A percentile compares a stretch with the other conserved stretches of the same genome.
These are phyloP conservation scores for Parazoanthus darwini DNA, from an alignment of 92 coral and sea anemone genomes.

Conservation along the genomic window DNA sequence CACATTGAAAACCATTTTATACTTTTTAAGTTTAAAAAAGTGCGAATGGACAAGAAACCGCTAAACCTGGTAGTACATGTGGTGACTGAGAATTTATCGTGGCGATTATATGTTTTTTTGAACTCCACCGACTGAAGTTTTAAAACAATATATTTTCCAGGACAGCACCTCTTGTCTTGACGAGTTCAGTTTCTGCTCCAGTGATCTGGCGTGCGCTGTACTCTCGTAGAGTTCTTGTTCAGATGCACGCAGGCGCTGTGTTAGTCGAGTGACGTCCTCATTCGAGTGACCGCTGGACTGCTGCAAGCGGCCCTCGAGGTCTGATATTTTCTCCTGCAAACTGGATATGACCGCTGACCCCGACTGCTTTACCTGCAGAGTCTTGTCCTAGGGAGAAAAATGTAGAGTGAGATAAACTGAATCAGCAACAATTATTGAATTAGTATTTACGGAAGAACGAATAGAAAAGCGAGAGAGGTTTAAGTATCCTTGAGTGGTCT, in stretches of 20 bases:
- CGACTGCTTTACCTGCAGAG: constrained; percentile 53
- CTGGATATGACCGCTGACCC: constrained; percentile 58
- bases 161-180: constrained; percentile 76
- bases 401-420: too few species aligned
- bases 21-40: too few species aligned
- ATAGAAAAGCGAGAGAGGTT: neutral
- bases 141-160: neutral
- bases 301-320: constrained; percentile 63
- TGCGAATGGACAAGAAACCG: too few species aligned
- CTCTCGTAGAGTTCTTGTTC: constrained; percentile 58
- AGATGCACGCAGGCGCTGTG: constrained; percentile 59
- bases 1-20: too few species aligned
- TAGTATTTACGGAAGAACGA: neutral
- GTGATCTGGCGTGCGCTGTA: constrained; percentile 55
- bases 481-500: too few species aligned
- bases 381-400: constrained; percentile 47
- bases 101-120: too few species aligned
- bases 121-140: too few species aligned
- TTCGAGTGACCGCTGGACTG: constrained; percentile 58
- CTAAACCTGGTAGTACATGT: too few species aligned
- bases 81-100: too few species aligned
- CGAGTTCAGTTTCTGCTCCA: constrained; percentile 66
- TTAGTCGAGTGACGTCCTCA: constrained; percentile 51
- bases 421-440: neutral
- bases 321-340: constrained; percentile 63